Evolutionary conservation across 2,888 invertebrate genomes (phyloP).

Genomic region (Zhengitettix transpicula): DNA sequence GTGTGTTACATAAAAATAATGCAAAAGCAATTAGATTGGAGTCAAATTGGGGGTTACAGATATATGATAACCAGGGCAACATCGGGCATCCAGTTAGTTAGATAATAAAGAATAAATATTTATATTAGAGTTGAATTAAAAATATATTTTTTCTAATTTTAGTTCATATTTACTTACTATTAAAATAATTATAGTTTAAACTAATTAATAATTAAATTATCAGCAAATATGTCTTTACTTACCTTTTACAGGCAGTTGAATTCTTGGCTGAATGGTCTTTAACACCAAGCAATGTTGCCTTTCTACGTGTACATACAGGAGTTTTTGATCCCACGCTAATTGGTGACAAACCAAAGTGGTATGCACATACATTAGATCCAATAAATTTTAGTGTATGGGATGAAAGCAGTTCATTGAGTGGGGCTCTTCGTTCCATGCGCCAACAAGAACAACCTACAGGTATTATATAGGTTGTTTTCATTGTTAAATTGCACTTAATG

Average conservation of each 20-base stretch:
- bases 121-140: too few relatives aligned
- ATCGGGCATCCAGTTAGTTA: too few relatives aligned
- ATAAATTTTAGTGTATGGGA: constrained; percentile 89
- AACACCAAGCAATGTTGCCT: constrained; percentile 94
- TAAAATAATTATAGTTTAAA: background rate
- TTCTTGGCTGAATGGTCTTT: constrained; percentile 97
- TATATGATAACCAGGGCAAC: too few relatives aligned
- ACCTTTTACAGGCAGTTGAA: constrained; percentile 68
- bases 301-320: constrained; percentile 92
- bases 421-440: constrained; percentile 54
- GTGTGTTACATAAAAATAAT: too few relatives aligned
- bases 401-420: constrained; percentile 63
- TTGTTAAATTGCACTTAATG: too few relatives aligned
- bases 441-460: constrained; percentile 67
- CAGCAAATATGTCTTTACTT: background rate
- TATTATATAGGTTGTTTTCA: constrained; percentile 15
- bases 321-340: constrained; percentile 88
- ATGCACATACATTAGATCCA: constrained; percentile 69
- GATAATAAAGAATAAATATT: too few relatives aligned
- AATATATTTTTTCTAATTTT: background rate
- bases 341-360: constrained; percentile 98
- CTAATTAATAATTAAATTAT: background rate
- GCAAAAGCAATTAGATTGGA: too few relatives aligned
- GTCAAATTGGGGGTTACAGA: too few relatives aligned
- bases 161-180: background rate